phyloP scores from a whole-genome alignment of 2,113 vertebrate species.

The Psophia crepitans region DNA sequence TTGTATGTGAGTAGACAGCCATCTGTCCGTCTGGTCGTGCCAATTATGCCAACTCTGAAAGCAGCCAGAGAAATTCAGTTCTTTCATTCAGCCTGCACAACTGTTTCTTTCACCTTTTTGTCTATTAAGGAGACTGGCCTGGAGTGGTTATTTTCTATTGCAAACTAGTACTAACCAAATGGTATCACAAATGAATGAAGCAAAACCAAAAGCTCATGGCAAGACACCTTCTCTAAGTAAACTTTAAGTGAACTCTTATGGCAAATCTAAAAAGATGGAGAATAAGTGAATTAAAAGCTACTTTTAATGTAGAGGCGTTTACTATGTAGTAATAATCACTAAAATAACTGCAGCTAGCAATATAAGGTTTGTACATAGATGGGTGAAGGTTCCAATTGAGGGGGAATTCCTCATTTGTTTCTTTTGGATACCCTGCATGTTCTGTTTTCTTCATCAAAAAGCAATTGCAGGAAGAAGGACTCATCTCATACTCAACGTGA shows the following conservation, averaged over 20 bases:
- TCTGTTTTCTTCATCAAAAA: neutral
- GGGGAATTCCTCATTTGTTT: neutral
- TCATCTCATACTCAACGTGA: neutral
- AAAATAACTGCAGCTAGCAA: neutral
- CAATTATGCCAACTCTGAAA: neutral
- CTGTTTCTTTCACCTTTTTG: constrained; percentile 36
- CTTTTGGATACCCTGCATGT: accelerated
- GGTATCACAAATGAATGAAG: neutral
- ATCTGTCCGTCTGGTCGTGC: constrained; percentile 32
- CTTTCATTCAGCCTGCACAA: neutral
- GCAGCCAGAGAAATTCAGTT: neutral
- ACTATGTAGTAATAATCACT: neutral
- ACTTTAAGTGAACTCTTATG: neutral
- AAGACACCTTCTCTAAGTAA: neutral
- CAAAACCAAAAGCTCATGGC: neutral
- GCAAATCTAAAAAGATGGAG: neutral
- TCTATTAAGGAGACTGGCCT: neutral
- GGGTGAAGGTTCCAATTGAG: neutral
- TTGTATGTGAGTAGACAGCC: neutral
- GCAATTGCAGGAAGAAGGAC: neutral
- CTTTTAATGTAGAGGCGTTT: neutral
- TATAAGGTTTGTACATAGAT: neutral
- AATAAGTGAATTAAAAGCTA: neutral
- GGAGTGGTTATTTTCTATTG: neutral
- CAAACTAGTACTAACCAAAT: neutral